phyloP scores from a whole-genome alignment of 2,888 invertebrate species.

The Sinopyrophorus schimmeli region DNA sequence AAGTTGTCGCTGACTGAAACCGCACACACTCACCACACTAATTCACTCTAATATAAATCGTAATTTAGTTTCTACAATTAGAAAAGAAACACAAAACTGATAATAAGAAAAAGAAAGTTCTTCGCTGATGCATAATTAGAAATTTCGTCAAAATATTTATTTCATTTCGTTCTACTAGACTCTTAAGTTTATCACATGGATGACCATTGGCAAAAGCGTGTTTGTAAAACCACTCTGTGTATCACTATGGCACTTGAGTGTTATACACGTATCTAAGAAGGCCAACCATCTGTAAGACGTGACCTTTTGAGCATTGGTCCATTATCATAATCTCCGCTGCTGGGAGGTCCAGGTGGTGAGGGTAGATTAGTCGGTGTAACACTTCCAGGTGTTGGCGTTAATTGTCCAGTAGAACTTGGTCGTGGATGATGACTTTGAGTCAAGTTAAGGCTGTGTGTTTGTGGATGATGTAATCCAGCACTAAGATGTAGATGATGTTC shows the following conservation, averaged over 20 bases:
- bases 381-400: slow-evolving; percentile 68
- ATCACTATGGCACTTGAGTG: slow-evolving; percentile 56
- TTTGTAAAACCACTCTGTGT: slow-evolving; percentile 49
- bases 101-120: slow-evolving; percentile 37
- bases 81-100: no score
- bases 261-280: slow-evolving; percentile 68
- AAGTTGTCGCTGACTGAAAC: slow-evolving; percentile 42
- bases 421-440: slow-evolving; percentile 58
- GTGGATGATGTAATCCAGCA: slow-evolving; percentile 52
- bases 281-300: slow-evolving; percentile 88
- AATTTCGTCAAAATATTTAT: slow-evolving; percentile 45
- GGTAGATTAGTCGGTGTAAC: slow-evolving; percentile 84
- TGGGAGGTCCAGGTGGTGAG: slow-evolving; percentile 62
- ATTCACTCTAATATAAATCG: slow-evolving; percentile 45
- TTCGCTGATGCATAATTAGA: slow-evolving; percentile 49
- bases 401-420: slow-evolving; percentile 63
- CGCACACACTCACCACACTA: slow-evolving; percentile 49
- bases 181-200: slow-evolving; percentile 56
- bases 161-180: slow-evolving; percentile 47
- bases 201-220: slow-evolving; percentile 55
- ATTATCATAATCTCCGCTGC: slow-evolving; percentile 65
- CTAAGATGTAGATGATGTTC: slow-evolving; percentile 66
- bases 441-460: slow-evolving; percentile 61
- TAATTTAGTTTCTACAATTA: slow-evolving; percentile 34
- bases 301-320: slow-evolving; percentile 78